Evolutionary conservation across 2,888 invertebrate species (phyloP), one percentile per base, ranked within the genome.

Genomic region (Tortricodes alternella): DNA sequence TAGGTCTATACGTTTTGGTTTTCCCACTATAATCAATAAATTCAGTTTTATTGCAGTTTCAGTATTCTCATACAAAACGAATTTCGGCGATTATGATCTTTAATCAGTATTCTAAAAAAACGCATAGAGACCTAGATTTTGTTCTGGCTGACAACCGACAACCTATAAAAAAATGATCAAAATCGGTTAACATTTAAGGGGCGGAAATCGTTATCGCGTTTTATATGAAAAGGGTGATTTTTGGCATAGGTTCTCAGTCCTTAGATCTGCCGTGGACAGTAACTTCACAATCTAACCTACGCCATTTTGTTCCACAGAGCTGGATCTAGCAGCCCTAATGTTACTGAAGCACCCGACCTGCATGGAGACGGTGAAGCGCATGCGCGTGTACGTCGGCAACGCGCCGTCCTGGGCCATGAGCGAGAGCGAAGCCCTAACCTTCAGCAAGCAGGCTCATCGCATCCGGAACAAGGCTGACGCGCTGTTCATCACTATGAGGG

Each of bases 351-450:
- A 96, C 85, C 94, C 96, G 0, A 93, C 94, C 39, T 92, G 95
- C 64, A 92, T 97, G 39, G 94, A 96, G 70, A 96, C 96, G 0
- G 92, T 96, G 48, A 94, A 95, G 67, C 92, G 95, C 58, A 88
- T 96, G 79, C 91, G 95, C 11, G 92, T 94, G 38, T 97, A 97
- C 78, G 93, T 96, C 29, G 97, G 97, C 5, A 96, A 96, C 80
- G 85, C 94, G 1, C 92, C 93, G 3, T 92, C 94, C 11, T 96
- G 96, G 96, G 93, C 94, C 64, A 87, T 89, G 2, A 77, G 74
- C 56, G 85, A 87, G 63, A 92, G 92, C 24, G 94, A 94, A 61
- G 92, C 93, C 46, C 82, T 92, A 0, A 78, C 84, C 16, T 96
- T 96, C 77, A 91, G 92, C 61, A 89, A 92, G 34, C 94, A 95